Base-by-base conservation (phyloP, 2,888 invertebrate genomes). In the Acleris laterana region DNA sequence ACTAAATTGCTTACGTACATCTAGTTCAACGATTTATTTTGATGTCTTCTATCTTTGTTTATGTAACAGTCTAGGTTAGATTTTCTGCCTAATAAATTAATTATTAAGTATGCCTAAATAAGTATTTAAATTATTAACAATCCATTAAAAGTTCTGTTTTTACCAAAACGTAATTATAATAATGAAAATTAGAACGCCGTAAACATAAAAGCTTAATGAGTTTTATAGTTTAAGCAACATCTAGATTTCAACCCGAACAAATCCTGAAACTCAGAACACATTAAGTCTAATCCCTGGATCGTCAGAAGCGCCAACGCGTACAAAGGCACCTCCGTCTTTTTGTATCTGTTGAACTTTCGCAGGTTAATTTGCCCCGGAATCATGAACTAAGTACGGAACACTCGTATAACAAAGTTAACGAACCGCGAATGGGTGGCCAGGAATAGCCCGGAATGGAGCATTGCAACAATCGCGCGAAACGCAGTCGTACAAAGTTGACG, bases 401-500 rank as follows among this genome's bases (percentile, higher is more conserved):
- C 84, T 85, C 87, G 81, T 87, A 86, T 85, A 87, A 82, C 84
- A 88, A 89, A 90, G 87, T 89, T 89, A 90, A 90, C 91, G 90
- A 89, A 88, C 88, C 90, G 83, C 87, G 86, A 85, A 87, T 86
- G 80, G 84, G 84, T 86, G 88, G 85, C 80, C 85, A 77, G 77
- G 83, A 83, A 87, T 87, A 85, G 83, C 83, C 86, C 83, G 74
- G 86, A 87, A 88, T 84, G 84, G 83, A 81, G 81, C 81, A 88
- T 87, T 88, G 87, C 87, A 89, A 89, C 89, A 87, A 89, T 89
- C 84, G 84, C 80, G 77, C 81, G 83, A 87, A 89, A 88, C 85
- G 85, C 85, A 85, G 84, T 87, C 85, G 85, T 87, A 88, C 83
- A 51, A 28, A 44, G 51, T 16, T 22, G 66, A 50, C 20, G 22